phyloP scores from a whole-genome alignment of 2,888 invertebrate genomes.

The Mystacides longicornis region DNA sequence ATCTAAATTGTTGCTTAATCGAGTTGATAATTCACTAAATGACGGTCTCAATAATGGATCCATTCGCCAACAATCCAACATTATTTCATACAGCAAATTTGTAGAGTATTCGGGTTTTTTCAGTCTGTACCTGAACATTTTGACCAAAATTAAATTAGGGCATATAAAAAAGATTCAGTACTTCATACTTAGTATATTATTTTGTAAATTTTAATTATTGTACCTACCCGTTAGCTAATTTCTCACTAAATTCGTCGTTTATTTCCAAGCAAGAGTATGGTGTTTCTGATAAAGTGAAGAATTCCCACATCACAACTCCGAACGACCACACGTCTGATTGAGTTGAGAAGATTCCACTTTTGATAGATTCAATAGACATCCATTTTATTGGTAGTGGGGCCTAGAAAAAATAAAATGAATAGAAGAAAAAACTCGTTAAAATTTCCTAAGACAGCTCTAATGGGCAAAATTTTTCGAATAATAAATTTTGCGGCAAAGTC shows the following conservation, averaged over 20 bases:
- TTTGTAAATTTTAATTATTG: background rate
- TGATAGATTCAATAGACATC: slow-evolving; percentile 91
- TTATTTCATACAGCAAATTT: slow-evolving; percentile 68
- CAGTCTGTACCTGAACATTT: slow-evolving; percentile 61
- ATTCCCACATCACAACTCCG: slow-evolving; percentile 85
- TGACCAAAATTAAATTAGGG: background rate
- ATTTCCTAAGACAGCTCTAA: too few species aligned
- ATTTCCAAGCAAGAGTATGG: slow-evolving; percentile 81
- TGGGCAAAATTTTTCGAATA: too few species aligned
- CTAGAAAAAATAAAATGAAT: too few species aligned
- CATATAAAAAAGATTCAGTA: background rate
- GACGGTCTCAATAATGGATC: slow-evolving; percentile 72
- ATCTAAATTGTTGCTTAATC: slow-evolving; percentile 72
- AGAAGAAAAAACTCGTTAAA: too few species aligned
- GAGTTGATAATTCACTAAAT: slow-evolving; percentile 68
- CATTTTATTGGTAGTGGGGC: slow-evolving; percentile 89
- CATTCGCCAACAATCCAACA: slow-evolving; percentile 81
- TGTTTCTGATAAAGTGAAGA: slow-evolving; percentile 77
- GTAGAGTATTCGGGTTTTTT: slow-evolving; percentile 81
- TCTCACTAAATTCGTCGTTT: slow-evolving; percentile 61
- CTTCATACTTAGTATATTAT: background rate
- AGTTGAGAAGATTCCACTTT: slow-evolving; percentile 84
- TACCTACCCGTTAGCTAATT: slow-evolving; percentile 62
- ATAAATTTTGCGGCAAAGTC: too few species aligned
- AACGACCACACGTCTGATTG: slow-evolving; percentile 95